These are phyloP conservation scores for Popillia japonica DNA, from an alignment of 1,140 invertebrate species.

Conservation along the genomic window DNA sequence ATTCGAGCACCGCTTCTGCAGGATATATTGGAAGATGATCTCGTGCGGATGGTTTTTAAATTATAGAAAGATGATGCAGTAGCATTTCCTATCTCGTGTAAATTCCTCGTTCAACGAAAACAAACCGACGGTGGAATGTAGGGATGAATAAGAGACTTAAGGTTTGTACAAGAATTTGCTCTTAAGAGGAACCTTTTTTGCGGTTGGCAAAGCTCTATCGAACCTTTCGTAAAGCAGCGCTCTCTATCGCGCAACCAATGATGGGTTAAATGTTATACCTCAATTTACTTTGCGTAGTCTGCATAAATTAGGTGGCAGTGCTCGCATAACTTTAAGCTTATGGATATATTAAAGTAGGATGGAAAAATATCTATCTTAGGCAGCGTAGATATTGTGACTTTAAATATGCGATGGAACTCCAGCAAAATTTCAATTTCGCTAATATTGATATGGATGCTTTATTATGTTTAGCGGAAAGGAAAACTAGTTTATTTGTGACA, in stretches of 20 bases:
- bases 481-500: too few relatives aligned
- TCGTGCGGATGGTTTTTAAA: slow-evolving; percentile 19
- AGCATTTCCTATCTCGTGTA: not conserved
- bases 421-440: too few relatives aligned
- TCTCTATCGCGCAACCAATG: not conserved
- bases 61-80: not conserved
- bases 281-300: too few relatives aligned
- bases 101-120: not conserved
- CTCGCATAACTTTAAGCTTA: too few relatives aligned
- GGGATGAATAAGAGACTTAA: slow-evolving; percentile 9
- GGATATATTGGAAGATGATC: slow-evolving; percentile 12
- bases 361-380: too few relatives aligned
- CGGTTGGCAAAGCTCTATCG: not conserved
- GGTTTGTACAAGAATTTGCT: slow-evolving; percentile 11
- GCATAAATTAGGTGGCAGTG: too few relatives aligned
- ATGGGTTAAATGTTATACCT: not conserved
- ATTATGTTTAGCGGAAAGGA: too few relatives aligned
- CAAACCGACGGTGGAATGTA: slow-evolving; percentile 2
- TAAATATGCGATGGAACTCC: too few relatives aligned
- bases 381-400: too few relatives aligned
- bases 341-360: too few relatives aligned
- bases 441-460: too few relatives aligned
- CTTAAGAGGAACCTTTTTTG: not conserved
- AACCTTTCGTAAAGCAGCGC: not conserved
- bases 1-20: not conserved